Evolutionary conservation across 2,113 vertebrate species (phyloP).

Genomic region (Caracal caracal): DNA sequence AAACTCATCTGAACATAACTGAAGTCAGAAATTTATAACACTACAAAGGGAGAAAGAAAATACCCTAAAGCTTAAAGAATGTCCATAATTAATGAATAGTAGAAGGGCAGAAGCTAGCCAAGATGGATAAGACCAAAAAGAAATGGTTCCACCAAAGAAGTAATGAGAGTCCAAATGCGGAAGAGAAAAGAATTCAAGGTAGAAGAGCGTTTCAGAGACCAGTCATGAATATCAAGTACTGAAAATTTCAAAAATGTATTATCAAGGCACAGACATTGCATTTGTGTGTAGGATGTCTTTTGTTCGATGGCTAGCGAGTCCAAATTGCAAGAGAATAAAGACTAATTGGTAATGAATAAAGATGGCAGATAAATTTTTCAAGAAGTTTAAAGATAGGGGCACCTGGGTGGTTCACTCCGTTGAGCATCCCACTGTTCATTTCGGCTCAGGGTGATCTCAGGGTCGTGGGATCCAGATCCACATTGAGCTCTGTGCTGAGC

Average conservation of each 20-base stretch:
- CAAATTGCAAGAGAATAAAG: neutral
- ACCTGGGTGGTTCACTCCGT: too few relatives aligned
- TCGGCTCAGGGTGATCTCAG: too few relatives aligned
- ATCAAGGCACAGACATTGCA: neutral
- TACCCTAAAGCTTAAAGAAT: neutral
- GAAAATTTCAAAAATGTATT: slow-evolving; percentile 13
- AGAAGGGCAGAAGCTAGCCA: neutral
- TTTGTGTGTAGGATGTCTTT: neutral
- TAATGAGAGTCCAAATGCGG: neutral
- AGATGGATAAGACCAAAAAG: neutral
- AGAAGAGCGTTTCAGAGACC: neutral
- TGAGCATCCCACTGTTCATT: too few relatives aligned
- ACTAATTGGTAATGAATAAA: neutral
- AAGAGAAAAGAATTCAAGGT: neutral
- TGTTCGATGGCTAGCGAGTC: neutral
- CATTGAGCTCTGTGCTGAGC: too few relatives aligned
- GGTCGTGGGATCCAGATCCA: too few relatives aligned
- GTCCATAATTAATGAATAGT: neutral
- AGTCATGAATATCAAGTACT: neutral
- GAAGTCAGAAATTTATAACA: slow-evolving; percentile 5
- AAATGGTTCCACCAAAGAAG: neutral
- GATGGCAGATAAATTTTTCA: neutral
- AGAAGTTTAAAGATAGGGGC: neutral
- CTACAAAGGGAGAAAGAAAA: neutral
- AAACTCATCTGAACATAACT: slow-evolving; percentile 37